phyloP scores from a whole-genome alignment of 2,113 vertebrate species.

The Sapajus apella region DNA sequence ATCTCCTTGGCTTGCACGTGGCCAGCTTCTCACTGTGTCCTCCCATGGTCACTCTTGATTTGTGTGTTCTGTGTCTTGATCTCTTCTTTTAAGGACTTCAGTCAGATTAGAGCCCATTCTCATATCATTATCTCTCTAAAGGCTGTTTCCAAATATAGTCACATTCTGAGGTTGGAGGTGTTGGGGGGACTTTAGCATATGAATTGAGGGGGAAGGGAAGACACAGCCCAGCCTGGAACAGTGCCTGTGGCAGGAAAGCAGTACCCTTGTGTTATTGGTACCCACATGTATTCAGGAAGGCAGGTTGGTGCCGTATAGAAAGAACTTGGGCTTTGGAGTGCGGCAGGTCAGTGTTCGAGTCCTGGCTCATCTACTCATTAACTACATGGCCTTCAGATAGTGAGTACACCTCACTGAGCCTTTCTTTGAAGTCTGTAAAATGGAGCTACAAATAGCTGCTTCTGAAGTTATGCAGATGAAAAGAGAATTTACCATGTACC shows the following conservation, averaged over 20 bases:
- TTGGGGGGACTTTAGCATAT: background rate
- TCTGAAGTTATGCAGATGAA: background rate
- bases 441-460: background rate
- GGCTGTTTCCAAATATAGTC: background rate
- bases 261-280: background rate
- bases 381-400: background rate
- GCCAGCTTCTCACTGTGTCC: background rate
- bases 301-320: background rate
- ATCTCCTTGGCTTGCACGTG: background rate
- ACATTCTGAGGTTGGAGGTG: background rate
- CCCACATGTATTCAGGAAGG: background rate
- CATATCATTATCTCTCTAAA: background rate
- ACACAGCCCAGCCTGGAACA: background rate
- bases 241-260: background rate
- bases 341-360: background rate
- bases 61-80: conserved; percentile 1
- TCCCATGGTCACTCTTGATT: background rate
- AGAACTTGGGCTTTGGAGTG: background rate
- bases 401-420: background rate
- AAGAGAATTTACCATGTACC: background rate
- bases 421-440: background rate
- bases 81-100: background rate
- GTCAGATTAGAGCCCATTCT: background rate
- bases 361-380: background rate
- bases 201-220: background rate